Evolutionary conservation across 1,140 invertebrate species (phyloP).

Genomic region (Physella acuta): DNA sequence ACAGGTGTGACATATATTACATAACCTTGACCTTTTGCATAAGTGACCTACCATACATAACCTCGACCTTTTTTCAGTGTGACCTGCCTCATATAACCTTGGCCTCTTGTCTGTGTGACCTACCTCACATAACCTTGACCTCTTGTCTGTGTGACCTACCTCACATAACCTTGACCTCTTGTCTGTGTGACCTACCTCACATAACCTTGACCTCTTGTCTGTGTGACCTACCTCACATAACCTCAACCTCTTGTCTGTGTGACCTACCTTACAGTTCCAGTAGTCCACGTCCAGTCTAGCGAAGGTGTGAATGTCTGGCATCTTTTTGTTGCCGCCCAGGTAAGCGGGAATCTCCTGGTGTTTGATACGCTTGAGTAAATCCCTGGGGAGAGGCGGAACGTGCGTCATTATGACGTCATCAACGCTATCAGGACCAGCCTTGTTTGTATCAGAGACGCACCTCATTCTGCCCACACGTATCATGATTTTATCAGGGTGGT

Average conservation of each 20-base stretch:
- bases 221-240: background rate
- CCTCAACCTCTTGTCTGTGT: background rate
- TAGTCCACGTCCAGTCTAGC: background rate
- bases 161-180: no score
- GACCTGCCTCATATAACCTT: no score
- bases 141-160: background rate
- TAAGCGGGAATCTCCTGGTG: slow-evolving; percentile 1
- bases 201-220: background rate
- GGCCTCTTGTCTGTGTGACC: background rate
- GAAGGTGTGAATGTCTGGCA: background rate
- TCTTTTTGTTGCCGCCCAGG: slow-evolving; percentile 3
- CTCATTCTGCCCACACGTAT: no score
- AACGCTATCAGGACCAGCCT: no score
- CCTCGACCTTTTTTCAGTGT: no score
- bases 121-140: background rate
- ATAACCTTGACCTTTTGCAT: no score
- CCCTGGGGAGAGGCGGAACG: background rate
- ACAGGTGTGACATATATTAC: no score
- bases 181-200: no score
- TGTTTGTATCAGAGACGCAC: no score
- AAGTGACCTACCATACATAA: no score
- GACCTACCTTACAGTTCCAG: background rate
- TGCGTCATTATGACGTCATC: no score
- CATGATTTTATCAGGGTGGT: no score
- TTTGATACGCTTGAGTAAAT: background rate